These are phyloP conservation scores for Pipistrellus pipistrellus DNA, from an alignment of 2,797 vertebrate species.

Conservation along the genomic window DNA sequence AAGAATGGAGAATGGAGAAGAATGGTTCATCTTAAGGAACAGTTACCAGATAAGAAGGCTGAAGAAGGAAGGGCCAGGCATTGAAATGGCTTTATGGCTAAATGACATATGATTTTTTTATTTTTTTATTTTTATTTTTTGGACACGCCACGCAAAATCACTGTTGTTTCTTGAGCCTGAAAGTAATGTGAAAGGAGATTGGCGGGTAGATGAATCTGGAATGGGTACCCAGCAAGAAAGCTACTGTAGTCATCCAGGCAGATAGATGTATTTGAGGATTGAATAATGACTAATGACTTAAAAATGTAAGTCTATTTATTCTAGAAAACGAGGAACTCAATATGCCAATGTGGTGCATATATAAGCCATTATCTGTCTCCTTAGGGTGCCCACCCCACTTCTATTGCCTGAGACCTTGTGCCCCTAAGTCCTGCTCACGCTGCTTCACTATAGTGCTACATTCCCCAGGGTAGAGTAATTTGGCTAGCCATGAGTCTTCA, in stretches of 20 bases:
- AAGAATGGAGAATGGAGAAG: slow-evolving; percentile 27
- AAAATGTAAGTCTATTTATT: background rate
- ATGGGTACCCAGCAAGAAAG: background rate
- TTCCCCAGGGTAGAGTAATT: background rate
- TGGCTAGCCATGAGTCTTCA: background rate
- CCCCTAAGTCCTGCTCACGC: background rate
- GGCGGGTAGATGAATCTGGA: background rate
- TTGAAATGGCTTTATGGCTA: background rate
- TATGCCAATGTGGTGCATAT: background rate
- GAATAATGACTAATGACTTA: slow-evolving; percentile 12
- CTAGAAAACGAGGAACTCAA: background rate
- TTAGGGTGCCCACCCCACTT: background rate
- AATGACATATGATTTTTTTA: slow-evolving; percentile 6
- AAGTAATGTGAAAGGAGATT: background rate
- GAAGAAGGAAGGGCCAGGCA: background rate
- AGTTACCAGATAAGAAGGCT: background rate
- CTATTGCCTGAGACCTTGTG: background rate
- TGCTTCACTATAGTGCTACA: background rate
- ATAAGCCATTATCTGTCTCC: background rate
- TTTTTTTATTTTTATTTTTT: too few species aligned
- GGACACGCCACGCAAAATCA: background rate
- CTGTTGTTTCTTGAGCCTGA: background rate
- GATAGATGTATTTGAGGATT: background rate
- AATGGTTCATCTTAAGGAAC: slow-evolving; percentile 14
- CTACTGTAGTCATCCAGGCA: background rate